These are phyloP conservation scores for Caenorhabditis remanei DNA, from an alignment of 1,140 invertebrate species.

Conservation along the genomic window DNA sequence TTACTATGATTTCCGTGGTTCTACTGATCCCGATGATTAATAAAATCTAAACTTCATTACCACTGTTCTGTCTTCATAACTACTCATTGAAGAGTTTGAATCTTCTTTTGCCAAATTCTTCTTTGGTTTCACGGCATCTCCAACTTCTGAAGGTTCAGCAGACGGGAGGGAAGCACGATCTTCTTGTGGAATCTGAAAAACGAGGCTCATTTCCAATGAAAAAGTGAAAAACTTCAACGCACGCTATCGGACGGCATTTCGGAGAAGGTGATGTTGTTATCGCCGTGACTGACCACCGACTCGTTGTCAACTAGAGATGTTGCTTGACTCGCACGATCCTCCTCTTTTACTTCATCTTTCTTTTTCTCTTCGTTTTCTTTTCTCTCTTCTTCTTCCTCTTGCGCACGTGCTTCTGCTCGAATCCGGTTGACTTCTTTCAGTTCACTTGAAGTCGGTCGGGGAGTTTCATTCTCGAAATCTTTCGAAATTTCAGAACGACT, in stretches of 20 bases:
- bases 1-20: background rate
- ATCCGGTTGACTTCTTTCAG: slow-evolving; percentile 35
- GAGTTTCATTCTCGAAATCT: slow-evolving; percentile 21
- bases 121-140: slow-evolving; percentile 12
- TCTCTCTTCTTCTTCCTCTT: slow-evolving; percentile 10
- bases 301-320: slow-evolving; percentile 9
- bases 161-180: slow-evolving; percentile 39
- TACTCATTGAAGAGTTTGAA: slow-evolving; percentile 27
- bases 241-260: slow-evolving; percentile 49
- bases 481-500: slow-evolving; percentile 21
- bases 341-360: slow-evolving; percentile 25
- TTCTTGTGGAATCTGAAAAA: slow-evolving; percentile 27
- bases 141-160: slow-evolving; percentile 8
- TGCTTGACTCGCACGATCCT: slow-evolving; percentile 24
- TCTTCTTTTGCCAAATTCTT: slow-evolving; percentile 16
- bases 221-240: background rate
- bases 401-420: slow-evolving; percentile 13
- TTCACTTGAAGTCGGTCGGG: slow-evolving; percentile 20
- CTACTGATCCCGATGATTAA: background rate
- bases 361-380: slow-evolving; percentile 13
- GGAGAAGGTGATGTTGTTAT: slow-evolving; percentile 34
- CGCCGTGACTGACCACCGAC: slow-evolving; percentile 7
- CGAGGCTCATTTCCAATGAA: background rate
- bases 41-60: background rate
- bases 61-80: slow-evolving; percentile 12